These are phyloP conservation scores for Spilogale gracilis DNA, from an alignment of 2,113 vertebrate genomes.

Conservation along the genomic window DNA sequence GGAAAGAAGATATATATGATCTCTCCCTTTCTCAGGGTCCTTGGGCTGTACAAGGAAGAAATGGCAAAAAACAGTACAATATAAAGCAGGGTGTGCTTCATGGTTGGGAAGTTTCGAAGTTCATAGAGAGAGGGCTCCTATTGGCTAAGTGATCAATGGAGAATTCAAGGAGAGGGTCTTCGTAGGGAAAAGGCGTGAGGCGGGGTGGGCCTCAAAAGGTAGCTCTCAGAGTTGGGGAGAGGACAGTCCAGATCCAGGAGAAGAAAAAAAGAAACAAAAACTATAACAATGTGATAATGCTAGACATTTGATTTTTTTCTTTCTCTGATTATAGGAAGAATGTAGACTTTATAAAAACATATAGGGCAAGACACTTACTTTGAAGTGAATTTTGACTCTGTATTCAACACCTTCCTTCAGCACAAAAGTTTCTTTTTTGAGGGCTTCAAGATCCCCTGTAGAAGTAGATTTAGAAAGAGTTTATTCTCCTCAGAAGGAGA, in stretches of 20 bases:
- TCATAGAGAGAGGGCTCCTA: background rate
- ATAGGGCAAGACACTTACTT: conserved; percentile 85
- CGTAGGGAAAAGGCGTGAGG: background rate
- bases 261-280: background rate
- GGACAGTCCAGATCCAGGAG: background rate
- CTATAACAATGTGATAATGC: background rate
- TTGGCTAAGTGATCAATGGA: background rate
- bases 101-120: background rate
- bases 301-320: background rate
- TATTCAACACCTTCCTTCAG: conserved; percentile 92
- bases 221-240: background rate
- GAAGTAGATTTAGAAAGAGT: conserved; percentile 20
- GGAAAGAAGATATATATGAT: background rate
- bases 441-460: conserved; percentile 88
- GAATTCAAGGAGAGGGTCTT: background rate
- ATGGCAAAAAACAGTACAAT: background rate
- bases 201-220: background rate
- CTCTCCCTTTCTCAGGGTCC: background rate
- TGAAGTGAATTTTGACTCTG: conserved; percentile 90
- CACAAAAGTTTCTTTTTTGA: conserved; percentile 89
- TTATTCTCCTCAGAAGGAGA: background rate
- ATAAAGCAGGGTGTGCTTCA: accelerated
- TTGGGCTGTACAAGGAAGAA: background rate
- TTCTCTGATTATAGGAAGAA: background rate
- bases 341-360: background rate